These are phyloP conservation scores for Ceratosolen fusciceps DNA, from an alignment of 1,140 invertebrate species.

Conservation along the genomic window DNA sequence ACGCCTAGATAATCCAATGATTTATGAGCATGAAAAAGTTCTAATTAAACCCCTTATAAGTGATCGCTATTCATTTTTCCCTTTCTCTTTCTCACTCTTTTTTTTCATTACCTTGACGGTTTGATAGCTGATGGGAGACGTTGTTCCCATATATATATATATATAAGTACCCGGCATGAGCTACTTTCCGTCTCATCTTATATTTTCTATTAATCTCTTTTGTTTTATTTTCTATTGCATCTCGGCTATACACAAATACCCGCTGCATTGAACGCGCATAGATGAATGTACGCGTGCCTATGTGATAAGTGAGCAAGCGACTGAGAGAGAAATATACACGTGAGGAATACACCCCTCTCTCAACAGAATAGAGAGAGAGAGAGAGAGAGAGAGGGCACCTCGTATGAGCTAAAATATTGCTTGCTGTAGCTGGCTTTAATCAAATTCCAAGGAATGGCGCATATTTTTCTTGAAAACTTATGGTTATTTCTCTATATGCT, in stretches of 20 bases:
- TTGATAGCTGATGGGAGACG: neutral
- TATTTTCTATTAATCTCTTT: no score
- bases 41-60: neutral
- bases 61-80: neutral
- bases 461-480: slow-evolving; percentile 18
- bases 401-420: neutral
- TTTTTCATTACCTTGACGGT: neutral
- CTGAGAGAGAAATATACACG: neutral
- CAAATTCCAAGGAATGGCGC: slow-evolving; percentile 29
- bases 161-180: no score
- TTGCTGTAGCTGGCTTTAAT: neutral
- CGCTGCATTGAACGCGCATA: neutral
- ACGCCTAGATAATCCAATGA: no score
- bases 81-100: slow-evolving; percentile 11
- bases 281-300: neutral
- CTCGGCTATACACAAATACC: no score
- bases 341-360: no score
- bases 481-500: neutral
- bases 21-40: no score
- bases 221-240: no score
- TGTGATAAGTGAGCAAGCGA: neutral
- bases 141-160: neutral
- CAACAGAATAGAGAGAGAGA: neutral
- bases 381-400: neutral
- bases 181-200: no score